phyloP scores from a whole-genome alignment of 92 coral and sea anemone genomes.

The Palythoa grandiflora region DNA sequence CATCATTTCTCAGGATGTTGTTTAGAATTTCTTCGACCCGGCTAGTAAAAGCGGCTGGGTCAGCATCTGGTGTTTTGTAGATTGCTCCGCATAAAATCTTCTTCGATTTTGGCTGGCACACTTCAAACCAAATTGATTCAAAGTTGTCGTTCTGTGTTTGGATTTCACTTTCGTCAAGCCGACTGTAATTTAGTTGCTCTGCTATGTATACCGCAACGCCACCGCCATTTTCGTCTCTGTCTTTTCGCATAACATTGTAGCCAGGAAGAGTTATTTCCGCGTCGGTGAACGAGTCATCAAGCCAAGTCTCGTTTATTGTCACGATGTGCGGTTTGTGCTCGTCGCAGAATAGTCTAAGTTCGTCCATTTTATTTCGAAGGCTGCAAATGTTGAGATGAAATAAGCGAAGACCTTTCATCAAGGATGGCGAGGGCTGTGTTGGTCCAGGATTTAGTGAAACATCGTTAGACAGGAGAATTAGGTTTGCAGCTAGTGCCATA shows the following conservation, averaged over 20 bases:
- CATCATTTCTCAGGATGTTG: conserved; percentile 17
- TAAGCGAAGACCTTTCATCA: background rate
- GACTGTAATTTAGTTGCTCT: conserved; percentile 34
- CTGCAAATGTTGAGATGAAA: conserved; percentile 30
- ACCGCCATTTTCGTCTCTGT: conserved; percentile 59
- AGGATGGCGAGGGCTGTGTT: background rate
- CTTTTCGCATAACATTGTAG: conserved; percentile 52
- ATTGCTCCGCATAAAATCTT: conserved; percentile 62
- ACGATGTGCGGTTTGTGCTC: conserved; percentile 24
- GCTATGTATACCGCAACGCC: conserved; percentile 58
- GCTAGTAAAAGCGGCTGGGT: conserved; percentile 35
- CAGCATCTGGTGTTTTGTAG: conserved; percentile 67
- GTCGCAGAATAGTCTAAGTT: conserved; percentile 22
- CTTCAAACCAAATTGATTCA: conserved; percentile 69
- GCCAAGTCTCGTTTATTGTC: conserved; percentile 55
- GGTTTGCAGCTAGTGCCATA: conserved; percentile 18
- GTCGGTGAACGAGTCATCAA: conserved; percentile 61
- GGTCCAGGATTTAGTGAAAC: conserved; percentile 50
- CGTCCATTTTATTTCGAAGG: conserved; percentile 26
- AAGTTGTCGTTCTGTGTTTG: background rate
- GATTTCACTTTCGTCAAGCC: conserved; percentile 15
- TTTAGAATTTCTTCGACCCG: conserved; percentile 46
- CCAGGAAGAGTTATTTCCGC: conserved; percentile 62
- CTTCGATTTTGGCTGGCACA: conserved; percentile 64
- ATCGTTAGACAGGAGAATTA: conserved; percentile 32